These are phyloP conservation scores for Potamarius usumacintae DNA, from an alignment of 2,113 vertebrate species.

Conservation along the genomic window DNA sequence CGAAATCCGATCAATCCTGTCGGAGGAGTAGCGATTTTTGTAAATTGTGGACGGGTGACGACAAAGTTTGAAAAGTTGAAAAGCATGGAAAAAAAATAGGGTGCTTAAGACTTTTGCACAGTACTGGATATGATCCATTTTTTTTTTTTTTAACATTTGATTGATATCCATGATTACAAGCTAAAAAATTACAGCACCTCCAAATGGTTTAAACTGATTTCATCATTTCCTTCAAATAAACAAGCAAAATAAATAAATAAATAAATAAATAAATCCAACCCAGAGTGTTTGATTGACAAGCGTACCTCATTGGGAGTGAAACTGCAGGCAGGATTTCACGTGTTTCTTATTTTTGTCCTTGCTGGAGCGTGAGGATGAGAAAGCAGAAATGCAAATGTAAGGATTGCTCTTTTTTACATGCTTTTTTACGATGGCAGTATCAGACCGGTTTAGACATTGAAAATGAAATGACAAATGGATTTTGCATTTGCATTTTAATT, in stretches of 20 bases:
- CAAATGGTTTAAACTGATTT: not conserved
- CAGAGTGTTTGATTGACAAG: not conserved
- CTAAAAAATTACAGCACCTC: not conserved
- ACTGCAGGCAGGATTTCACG: not conserved
- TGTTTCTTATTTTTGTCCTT: not conserved
- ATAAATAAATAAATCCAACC: not conserved
- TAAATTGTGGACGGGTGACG: too few species aligned
- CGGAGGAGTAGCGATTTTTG: too few species aligned
- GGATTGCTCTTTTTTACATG: not conserved
- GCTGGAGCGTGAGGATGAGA: not conserved
- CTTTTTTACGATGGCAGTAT: not conserved
- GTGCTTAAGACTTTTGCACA: too few species aligned
- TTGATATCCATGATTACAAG: not conserved
- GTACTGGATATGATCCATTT: too few species aligned
- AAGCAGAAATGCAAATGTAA: not conserved
- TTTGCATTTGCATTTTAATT: conserved; percentile 25
- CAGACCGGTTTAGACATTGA: not conserved
- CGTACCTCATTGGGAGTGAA: not conserved
- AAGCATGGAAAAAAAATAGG: too few species aligned
- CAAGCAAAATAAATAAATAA: not conserved
- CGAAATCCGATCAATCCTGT: too few species aligned
- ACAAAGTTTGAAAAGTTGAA: too few species aligned
- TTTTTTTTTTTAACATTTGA: not conserved
- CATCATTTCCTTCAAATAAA: not conserved
- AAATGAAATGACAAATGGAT: conserved; percentile 6